Evolutionary conservation across 2,113 vertebrate species (phyloP).

Genomic region (Physeter macrocephalus): DNA sequence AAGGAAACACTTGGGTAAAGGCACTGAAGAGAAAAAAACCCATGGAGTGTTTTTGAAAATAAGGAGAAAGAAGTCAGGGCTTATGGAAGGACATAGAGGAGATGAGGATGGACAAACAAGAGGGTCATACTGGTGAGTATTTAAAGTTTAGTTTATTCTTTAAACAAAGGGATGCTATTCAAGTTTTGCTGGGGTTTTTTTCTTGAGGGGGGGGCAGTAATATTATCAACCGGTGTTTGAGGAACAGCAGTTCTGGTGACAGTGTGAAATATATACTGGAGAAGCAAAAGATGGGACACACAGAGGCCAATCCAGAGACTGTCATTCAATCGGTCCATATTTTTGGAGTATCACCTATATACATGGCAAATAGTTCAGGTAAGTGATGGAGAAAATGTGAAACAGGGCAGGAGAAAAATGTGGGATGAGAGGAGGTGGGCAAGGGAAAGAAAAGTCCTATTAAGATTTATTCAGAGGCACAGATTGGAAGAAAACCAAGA

Average conservation of each 20-base stretch:
- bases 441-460: background rate
- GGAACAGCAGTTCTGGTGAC: background rate
- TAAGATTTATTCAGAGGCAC: background rate
- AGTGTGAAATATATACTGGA: background rate
- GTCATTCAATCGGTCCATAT: background rate
- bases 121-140: background rate
- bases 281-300: background rate
- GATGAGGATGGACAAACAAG: background rate
- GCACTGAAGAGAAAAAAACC: background rate
- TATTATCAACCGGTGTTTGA: background rate
- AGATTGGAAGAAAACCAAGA: background rate
- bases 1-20: background rate
- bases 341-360: background rate
- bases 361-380: background rate
- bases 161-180: background rate
- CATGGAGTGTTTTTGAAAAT: background rate
- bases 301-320: background rate
- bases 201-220: rapidly evolving
- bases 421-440: background rate
- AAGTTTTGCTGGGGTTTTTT: background rate
- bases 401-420: background rate
- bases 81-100: background rate
- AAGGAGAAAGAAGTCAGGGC: background rate
- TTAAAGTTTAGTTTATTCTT: background rate
- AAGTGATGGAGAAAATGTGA: background rate